Conservation (phyloP, 37 sponge, comb jelly and placozoan genomes). For the Diacarnus erythraeanus region DNA sequence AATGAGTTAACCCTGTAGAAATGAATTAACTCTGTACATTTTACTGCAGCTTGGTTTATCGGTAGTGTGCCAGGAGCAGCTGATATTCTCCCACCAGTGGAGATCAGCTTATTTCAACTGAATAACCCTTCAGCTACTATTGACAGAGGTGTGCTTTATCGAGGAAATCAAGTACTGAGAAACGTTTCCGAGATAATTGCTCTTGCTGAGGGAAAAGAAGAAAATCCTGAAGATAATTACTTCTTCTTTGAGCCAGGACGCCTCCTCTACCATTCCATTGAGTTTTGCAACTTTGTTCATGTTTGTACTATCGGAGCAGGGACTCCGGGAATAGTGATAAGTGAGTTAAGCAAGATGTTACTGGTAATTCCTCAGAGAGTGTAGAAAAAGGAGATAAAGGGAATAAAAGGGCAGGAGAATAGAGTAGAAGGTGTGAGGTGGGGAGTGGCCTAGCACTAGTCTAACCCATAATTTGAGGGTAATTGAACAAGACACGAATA, state of each 20-base stretch:
- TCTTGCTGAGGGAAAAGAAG: constrained; percentile 56
- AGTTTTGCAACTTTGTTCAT: constrained; percentile 82
- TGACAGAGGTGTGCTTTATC: constrained; percentile 40
- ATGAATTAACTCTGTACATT: not conserved
- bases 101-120: constrained; percentile 35
- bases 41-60: constrained; percentile 72
- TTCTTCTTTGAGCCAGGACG: constrained; percentile 80
- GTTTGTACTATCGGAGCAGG: constrained; percentile 43
- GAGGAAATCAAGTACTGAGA: constrained; percentile 39
- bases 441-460: too few species aligned
- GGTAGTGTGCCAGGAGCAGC: constrained; percentile 34
- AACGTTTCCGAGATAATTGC: constrained; percentile 73
- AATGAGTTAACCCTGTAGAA: too few species aligned
- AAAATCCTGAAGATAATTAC: constrained; percentile 16
- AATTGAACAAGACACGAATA: too few species aligned
- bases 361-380: too few species aligned
- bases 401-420: too few species aligned
- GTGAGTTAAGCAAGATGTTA: constrained; percentile 6
- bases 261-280: constrained; percentile 61
- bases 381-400: too few species aligned
- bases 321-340: constrained; percentile 50
- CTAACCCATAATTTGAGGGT: too few species aligned
- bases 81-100: constrained; percentile 69
- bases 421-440: too few species aligned
- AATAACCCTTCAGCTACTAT: constrained; percentile 38